Conservation (phyloP, 2,888 invertebrate genomes). For the Hermaeophaga mercurialis region DNA sequence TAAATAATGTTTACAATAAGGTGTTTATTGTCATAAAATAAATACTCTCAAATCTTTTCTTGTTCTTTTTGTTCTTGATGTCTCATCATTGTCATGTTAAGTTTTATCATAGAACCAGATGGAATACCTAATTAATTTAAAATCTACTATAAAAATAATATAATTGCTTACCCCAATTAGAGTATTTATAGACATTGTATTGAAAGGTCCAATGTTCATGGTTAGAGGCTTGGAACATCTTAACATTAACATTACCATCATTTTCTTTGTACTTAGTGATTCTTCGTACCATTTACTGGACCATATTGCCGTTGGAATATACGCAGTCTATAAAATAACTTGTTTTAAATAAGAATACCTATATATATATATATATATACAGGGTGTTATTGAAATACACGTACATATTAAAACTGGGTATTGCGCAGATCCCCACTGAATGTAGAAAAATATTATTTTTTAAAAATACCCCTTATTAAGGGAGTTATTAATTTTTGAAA, state of each 20-base stretch:
- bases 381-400: too few species aligned
- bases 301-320: slow-evolving; percentile 27
- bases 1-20: too few species aligned
- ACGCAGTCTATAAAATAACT: slow-evolving; percentile 28
- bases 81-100: too few species aligned
- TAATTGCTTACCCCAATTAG: slow-evolving; percentile 25
- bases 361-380: too few species aligned
- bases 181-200: slow-evolving; percentile 29
- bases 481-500: too few species aligned
- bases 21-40: too few species aligned
- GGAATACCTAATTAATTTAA: not conserved
- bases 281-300: slow-evolving; percentile 31
- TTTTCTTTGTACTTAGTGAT: slow-evolving; percentile 22
- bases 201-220: slow-evolving; percentile 32
- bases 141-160: not conserved
- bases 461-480: too few species aligned
- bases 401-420: too few species aligned
- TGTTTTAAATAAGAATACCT: too few species aligned
- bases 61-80: too few species aligned
- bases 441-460: too few species aligned
- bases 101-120: not conserved
- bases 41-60: not conserved
- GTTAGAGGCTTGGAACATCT: slow-evolving; percentile 23
- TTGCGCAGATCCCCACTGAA: too few species aligned
- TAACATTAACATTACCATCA: slow-evolving; percentile 30